phyloP scores from a whole-genome alignment of 2,888 invertebrate genomes.

The Ophonus ardosiacus region DNA sequence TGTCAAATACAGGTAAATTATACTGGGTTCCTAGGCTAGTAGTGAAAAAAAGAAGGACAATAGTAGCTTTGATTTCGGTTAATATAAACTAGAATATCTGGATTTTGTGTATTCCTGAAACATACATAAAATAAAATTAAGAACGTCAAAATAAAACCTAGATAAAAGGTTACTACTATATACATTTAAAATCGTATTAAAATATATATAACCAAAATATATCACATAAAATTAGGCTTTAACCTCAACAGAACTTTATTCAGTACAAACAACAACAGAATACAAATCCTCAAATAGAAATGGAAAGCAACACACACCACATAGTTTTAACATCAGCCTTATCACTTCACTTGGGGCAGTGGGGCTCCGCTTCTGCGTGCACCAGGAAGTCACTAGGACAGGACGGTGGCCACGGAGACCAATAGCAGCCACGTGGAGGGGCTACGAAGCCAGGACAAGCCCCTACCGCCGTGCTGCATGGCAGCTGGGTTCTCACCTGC shows the following conservation, averaged over 20 bases:
- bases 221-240: constrained; percentile 24
- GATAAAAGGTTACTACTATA: background rate
- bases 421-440: constrained; percentile 74
- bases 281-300: constrained; percentile 59
- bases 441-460: constrained; percentile 75
- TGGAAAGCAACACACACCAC: constrained; percentile 59
- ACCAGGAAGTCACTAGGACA: constrained; percentile 72
- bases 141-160: background rate
- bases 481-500: constrained; percentile 78
- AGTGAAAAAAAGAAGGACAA: too few relatives aligned
- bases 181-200: background rate
- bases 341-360: background rate
- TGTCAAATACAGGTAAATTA: too few relatives aligned
- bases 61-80: too few relatives aligned
- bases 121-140: background rate
- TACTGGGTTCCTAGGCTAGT: too few relatives aligned
- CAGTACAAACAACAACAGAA: constrained; percentile 29
- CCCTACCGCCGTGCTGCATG: constrained; percentile 77
- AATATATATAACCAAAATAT: background rate
- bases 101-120: too few relatives aligned
- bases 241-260: constrained; percentile 38
- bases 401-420: constrained; percentile 71
- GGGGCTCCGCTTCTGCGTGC: constrained; percentile 10
- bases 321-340: background rate
- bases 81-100: too few relatives aligned